Evolutionary conservation across 2,797 vertebrate genomes (phyloP), one percentile per base, ranked within the genome.

Genomic region (Odontamblyopus rebecca): DNA sequence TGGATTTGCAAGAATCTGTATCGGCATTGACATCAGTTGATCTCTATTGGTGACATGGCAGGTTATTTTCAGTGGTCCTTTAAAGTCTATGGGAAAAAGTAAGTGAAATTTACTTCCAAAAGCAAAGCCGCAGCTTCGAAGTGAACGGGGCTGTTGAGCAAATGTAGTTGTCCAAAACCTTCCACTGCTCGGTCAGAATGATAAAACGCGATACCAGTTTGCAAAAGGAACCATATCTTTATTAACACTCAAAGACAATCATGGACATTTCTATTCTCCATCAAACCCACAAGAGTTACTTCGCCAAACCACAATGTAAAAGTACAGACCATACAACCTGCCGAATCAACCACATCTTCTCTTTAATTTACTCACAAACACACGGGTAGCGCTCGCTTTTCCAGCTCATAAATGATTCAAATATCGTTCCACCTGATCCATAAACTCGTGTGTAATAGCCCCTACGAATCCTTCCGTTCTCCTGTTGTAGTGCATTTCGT

Each of bases 141-240:
- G 50, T 18, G 3, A 16, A 16, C 3, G 0, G 13, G 50, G 8
- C 16, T 16, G 16, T 30, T 61, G 30, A 6, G 27, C 7, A 15
- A 2, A 32, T 5, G 5, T 32, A 6, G 32, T 32, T 35, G 30
- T 13, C 15, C 6, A 1, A 32, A 60, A 60, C 27, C 57, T 61
- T 61, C 18, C 32, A 38, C 35, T 19, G 3, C 3, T 29, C 16
- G 41, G 12, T 16, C 32, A 27, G 6, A 38, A 38, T 38, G 35
- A 69, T 41, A 9, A 59, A 59, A 69, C 18, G 3, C 15, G 23
- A 60, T 19, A 23, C 35, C 12, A 44, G 7, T 12, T 60, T 69
- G 56, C 67, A 69, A 69, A 69, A 69, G n/a, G 56, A 56, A 59
- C 30, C 67, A 69, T 44, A 69, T 69, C 67, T 69, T 69, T 69